Base-by-base conservation (phyloP, 2,113 vertebrate species). In the Paramisgurnus dabryanus region DNA sequence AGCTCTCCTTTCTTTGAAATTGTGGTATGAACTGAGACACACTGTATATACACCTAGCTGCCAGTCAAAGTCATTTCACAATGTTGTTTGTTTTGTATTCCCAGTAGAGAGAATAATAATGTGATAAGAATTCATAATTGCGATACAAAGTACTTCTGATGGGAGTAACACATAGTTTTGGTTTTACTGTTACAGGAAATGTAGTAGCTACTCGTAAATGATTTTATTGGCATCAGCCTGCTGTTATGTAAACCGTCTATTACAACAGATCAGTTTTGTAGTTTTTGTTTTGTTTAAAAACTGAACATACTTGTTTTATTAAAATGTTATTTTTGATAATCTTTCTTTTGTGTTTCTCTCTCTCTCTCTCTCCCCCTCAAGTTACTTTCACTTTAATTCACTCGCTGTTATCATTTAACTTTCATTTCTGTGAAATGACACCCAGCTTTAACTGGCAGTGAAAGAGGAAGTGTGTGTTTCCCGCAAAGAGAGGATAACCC, bases 381-480 rank as follows among this genome's bases (percentile, higher is more conserved):
- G 10, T 10, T 47, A 10, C 45, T 47, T 47, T 7, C 2, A 47
- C 45, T 47, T 47, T 47, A 8, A 2, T 47, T 47, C 45, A 6
- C 45, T 47, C 2, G 45, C 10, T 47, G 45, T 47, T 47, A 47
- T 8, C 45, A 47, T 18, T 40, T 64, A 13, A 45, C 57, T 64
- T 10, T 2, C 60, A 11, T 40, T 80, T 80, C 78, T 22, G 39
- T 64, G 68, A 72, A 72, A 72, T 6, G 4, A 4, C 5, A 1
- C 8, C 6, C 27, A 11, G 58, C 15, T 50, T 50, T 71, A 60
- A 68, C 41, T 34, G 68, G 66, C 53, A 74, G 40, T 22, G n/a
- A 13, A 15, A 40, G 27, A n/a, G 69, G 71, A 74, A 73, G 41
- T 47, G 9, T 12, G 3, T 18, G 57, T 50, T 79, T 63, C 77